Evolutionary conservation across 2,113 vertebrate species (phyloP).

Genomic region (Psephotus haematonotus): DNA sequence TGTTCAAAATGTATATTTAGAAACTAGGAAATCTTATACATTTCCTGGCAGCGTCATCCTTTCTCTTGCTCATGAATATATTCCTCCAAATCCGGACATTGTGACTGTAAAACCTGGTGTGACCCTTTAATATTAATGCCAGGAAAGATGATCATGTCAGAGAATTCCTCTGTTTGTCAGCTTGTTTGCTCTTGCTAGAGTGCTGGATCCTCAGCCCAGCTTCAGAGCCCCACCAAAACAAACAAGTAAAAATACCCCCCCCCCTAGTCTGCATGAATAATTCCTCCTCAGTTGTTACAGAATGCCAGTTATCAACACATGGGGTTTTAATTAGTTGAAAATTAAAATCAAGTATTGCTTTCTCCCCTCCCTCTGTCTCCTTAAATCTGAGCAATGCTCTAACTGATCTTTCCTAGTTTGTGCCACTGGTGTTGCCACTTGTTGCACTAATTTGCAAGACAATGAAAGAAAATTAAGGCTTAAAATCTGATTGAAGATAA

Average conservation of each 20-base stretch:
- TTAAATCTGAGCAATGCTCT: neutral
- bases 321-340: neutral
- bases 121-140: neutral
- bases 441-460: neutral
- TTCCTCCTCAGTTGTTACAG: neutral
- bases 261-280: neutral
- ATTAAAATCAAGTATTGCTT: neutral
- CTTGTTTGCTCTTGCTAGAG: neutral
- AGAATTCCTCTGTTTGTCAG: neutral
- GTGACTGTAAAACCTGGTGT: neutral
- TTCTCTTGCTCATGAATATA: neutral
- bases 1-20: neutral
- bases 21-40: neutral
- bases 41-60: neutral
- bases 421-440: neutral
- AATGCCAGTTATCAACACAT: neutral
- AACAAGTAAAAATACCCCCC: rapidly evolving
- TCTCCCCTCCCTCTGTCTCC: neutral
- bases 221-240: neutral
- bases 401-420: neutral
- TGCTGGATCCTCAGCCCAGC: neutral
- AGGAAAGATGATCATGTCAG: neutral
- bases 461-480: neutral
- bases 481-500: neutral
- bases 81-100: neutral